A percentile compares a stretch with the other conserved stretches of the same genome.
Conservation (phyloP, 2,797 vertebrate genomes). For the Hydrophis major region DNA sequence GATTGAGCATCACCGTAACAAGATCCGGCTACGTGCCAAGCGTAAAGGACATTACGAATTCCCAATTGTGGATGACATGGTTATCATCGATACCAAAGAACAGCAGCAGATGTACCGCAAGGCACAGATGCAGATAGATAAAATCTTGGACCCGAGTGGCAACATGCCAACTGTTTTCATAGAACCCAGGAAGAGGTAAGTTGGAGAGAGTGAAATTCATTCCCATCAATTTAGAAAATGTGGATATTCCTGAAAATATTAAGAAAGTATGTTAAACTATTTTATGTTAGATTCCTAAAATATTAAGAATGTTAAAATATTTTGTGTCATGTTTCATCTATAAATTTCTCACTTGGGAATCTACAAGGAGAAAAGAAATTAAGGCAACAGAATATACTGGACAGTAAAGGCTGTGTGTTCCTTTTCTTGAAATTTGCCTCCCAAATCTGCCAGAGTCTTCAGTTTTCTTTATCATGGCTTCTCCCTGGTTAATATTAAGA, state of each 20-base stretch:
- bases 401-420: background rate
- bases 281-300: background rate
- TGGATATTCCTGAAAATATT: background rate
- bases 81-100: constrained; percentile 85
- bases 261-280: background rate
- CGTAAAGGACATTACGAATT: constrained; percentile 95
- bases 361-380: background rate
- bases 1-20: constrained; percentile 96
- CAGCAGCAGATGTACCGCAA: constrained; percentile 90
- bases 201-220: background rate
- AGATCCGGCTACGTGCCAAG: constrained; percentile 93
- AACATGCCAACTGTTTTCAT: constrained; percentile 81
- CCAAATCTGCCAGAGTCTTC: background rate
- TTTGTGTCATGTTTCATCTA: background rate
- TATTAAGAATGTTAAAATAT: background rate
- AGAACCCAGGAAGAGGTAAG: constrained; percentile 87
- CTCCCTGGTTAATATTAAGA: background rate
- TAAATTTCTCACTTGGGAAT: background rate
- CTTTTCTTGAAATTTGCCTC: background rate
- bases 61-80: constrained; percentile 92
- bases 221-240: background rate
- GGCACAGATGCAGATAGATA: constrained; percentile 95
- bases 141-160: constrained; percentile 86
- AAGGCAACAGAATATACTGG: background rate
- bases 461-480: background rate